Evolutionary conservation across 2,113 vertebrate species (phyloP).

Genomic region (Thunnus thynnus): DNA sequence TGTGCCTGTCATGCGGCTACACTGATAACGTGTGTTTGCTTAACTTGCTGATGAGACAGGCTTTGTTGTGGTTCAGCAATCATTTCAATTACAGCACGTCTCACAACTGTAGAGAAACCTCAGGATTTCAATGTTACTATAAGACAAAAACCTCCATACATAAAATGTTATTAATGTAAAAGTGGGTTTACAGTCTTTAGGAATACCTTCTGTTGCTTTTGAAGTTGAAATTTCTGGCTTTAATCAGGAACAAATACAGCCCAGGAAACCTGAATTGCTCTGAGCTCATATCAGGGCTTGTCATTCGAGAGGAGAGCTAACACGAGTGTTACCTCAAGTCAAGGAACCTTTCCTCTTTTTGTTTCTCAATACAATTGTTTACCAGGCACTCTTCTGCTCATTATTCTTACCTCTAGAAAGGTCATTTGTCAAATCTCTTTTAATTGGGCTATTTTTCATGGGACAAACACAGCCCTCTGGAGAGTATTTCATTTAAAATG

Average conservation of each 20-base stretch:
- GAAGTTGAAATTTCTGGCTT: neutral
- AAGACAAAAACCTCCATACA: neutral
- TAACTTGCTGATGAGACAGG: too few species aligned
- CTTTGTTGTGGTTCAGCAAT: neutral
- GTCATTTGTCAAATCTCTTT: constrained; percentile 74
- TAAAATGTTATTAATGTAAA: neutral
- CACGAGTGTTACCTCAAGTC: constrained; percentile 30
- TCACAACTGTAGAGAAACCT: neutral
- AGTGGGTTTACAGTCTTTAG: too few species aligned
- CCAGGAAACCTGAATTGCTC: neutral
- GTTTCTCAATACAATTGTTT: constrained; percentile 67
- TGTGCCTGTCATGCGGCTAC: too few species aligned
- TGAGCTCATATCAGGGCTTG: constrained; percentile 34
- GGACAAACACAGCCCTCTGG: constrained; percentile 58
- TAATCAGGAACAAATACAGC: neutral
- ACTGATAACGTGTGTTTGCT: too few species aligned
- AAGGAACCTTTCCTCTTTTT: constrained; percentile 47
- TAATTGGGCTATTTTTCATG: constrained; percentile 80
- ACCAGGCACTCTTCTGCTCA: constrained; percentile 62
- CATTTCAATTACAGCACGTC: neutral
- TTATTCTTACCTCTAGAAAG: constrained; percentile 76
- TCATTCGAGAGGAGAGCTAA: constrained; percentile 30
- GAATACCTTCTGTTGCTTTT: neutral
- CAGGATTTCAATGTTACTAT: neutral
- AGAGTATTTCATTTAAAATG: constrained; percentile 71